Evolutionary conservation across 2,113 vertebrate species (phyloP).

Genomic region (Dromas ardeola): DNA sequence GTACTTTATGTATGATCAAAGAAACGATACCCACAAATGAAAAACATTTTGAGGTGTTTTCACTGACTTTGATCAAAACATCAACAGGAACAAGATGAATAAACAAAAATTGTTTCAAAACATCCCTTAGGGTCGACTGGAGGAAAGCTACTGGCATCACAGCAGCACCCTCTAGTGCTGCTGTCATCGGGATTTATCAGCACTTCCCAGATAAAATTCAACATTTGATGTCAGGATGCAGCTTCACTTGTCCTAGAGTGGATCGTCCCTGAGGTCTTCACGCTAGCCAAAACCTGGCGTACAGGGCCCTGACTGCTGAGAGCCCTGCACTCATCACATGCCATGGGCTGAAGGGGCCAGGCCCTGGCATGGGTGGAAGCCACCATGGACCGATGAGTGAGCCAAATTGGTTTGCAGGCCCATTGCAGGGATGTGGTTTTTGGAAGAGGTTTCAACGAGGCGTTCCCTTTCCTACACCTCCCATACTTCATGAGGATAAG

Average conservation of each 20-base stretch:
- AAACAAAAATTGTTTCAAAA: neutral
- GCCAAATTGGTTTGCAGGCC: neutral
- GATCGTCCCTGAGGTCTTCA: neutral
- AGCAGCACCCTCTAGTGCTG: constrained; percentile 48
- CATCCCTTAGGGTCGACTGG: neutral
- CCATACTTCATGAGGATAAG: neutral
- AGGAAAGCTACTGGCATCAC: neutral
- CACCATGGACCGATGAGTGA: accelerated
- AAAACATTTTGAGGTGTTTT: neutral
- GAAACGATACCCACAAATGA: neutral
- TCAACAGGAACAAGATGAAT: neutral
- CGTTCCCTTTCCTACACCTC: neutral
- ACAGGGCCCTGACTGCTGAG: neutral
- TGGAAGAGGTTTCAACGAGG: neutral
- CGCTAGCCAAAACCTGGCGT: neutral
- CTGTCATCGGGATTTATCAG: neutral
- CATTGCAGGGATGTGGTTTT: neutral
- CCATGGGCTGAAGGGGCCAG: neutral
- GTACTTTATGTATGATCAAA: neutral
- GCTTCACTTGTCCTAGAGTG: neutral
- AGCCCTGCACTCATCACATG: neutral
- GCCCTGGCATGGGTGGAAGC: neutral
- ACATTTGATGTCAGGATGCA: neutral
- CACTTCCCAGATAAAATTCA: neutral
- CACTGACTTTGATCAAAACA: neutral